Percentiles rank a stretch among this genome's conserved stretches.
phyloP scores from a whole-genome alignment of 2,797 vertebrate species.

The Anolis apletophallus region DNA sequence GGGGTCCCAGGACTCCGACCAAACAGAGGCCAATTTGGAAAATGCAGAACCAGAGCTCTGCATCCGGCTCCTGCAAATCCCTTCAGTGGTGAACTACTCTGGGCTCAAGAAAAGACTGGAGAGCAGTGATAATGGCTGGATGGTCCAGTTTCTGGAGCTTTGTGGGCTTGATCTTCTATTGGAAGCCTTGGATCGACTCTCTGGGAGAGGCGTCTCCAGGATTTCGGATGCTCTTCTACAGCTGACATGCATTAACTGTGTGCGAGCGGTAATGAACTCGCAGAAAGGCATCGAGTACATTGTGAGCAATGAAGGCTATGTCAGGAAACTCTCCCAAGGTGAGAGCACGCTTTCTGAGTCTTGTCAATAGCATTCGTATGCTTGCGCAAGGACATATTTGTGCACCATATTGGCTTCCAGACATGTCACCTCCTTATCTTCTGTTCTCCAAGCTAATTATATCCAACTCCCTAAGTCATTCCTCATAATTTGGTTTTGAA shows the following conservation, averaged over 20 bases:
- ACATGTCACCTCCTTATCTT: too few relatives aligned
- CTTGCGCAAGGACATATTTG: too few relatives aligned
- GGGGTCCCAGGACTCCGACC: conserved; percentile 89
- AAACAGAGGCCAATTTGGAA: conserved; percentile 94
- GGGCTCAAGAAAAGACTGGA: conserved; percentile 94
- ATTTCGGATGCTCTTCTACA: conserved; percentile 94
- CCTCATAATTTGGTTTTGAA: too few relatives aligned
- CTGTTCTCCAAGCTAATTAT: too few relatives aligned
- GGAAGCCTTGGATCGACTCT: conserved; percentile 93
- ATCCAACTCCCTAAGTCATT: too few relatives aligned
- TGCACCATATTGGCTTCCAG: too few relatives aligned
- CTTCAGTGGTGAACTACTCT: conserved; percentile 95
- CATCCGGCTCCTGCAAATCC: conserved; percentile 93
- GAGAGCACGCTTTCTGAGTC: conserved; percentile 3
- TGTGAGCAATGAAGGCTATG: conserved; percentile 92
- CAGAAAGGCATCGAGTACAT: conserved; percentile 93
- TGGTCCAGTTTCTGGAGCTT: conserved; percentile 97
- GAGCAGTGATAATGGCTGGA: conserved; percentile 91
- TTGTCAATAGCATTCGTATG: neutral
- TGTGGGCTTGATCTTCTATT: conserved; percentile 94
- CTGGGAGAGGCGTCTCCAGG: conserved; percentile 90
- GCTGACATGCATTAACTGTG: conserved; percentile 96
- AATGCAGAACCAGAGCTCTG: conserved; percentile 94
- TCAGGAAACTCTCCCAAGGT: conserved; percentile 97
- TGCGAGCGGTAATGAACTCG: conserved; percentile 95